Base-by-base conservation (phyloP, 1,140 invertebrate genomes). In the Zaprionus kolodkinae region DNA sequence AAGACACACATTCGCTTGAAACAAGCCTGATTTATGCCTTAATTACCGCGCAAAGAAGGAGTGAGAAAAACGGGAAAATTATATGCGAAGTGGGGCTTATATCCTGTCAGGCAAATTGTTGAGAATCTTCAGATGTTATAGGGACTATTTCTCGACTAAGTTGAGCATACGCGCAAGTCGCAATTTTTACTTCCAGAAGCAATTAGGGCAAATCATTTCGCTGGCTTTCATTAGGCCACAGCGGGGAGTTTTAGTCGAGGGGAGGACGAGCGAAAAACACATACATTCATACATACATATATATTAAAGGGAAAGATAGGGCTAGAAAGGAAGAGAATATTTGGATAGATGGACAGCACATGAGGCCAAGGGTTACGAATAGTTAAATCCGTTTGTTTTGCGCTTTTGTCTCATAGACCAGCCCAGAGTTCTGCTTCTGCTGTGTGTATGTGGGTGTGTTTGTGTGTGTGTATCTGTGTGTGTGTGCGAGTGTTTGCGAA, bases 321-420 rank as follows among this genome's bases (percentile, higher is more conserved):
- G 36, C 35, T 36, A 30, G 27, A n/a, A 33, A 27, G 35, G 33
- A n/a, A 55, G 27, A 30, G 33, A 7, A 35, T 7, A 35, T 7
- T 35, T 35, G 27, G 27, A 2, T 30, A 30, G 1, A 30, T 30
- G 27, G 27, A 30, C 27, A 6, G 17, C 35, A 62, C 13, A n/a
- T 40, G 40, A 67, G 77, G 56, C 66, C 61, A 87, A 87, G 84
- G 85, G 84, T 88, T 87, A 76, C 64, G 84, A 80, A 75, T 80
- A 76, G 63, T 76, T 84, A 81, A 88, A 88, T 89, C 85, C 84
- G 85, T 88, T 89, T 88, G 85, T 84, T 87, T 72, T 78, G 60
- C 82, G 68, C 84, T 72, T 72, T 87, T 88, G 74, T 89, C 71
- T 52, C 9, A 13, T 78, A 84, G 77, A 25, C 73, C 84, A 84